These are phyloP conservation scores for Acanthopleura granulata DNA, from an alignment of 2,888 invertebrate genomes.

Conservation along the genomic window DNA sequence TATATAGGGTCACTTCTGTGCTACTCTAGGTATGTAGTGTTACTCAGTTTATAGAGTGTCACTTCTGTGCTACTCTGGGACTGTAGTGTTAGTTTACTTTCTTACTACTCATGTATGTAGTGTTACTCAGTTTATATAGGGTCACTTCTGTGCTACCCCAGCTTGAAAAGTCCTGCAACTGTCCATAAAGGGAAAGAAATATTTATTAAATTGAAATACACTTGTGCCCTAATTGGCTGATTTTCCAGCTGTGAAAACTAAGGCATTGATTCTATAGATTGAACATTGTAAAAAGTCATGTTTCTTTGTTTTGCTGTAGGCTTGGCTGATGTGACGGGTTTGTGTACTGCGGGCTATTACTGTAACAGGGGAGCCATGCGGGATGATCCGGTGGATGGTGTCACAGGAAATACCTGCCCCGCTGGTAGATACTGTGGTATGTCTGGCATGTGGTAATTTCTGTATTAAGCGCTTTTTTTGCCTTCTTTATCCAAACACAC, in stretches of 20 bases:
- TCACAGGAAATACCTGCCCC: constrained; percentile 63
- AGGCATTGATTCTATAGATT: too few species aligned
- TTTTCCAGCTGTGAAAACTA: neutral
- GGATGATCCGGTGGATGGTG: constrained; percentile 60
- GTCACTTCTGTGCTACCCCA: constrained; percentile 52
- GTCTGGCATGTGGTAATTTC: constrained; percentile 18
- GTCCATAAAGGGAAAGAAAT: too few species aligned
- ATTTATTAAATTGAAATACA: neutral
- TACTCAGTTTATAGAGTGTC: constrained; percentile 37
- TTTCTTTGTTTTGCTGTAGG: constrained; percentile 36
- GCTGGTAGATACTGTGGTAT: constrained; percentile 63
- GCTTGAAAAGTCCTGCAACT: too few species aligned
- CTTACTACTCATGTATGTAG: too few species aligned
- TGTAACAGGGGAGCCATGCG: constrained; percentile 52
- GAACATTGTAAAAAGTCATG: neutral
- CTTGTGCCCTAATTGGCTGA: too few species aligned
- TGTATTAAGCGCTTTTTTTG: too few species aligned
- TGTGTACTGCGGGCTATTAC: constrained; percentile 58
- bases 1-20: constrained; percentile 58
- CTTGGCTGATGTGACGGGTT: constrained; percentile 49
- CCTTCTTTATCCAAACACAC: too few species aligned
- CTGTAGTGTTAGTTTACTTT: too few species aligned
- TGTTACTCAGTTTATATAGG: constrained; percentile 57
- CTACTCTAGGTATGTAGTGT: constrained; percentile 36
- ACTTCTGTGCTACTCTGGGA: constrained; percentile 52